Base-by-base conservation (phyloP, 2,888 invertebrate genomes). In the Adela reaumurella region DNA sequence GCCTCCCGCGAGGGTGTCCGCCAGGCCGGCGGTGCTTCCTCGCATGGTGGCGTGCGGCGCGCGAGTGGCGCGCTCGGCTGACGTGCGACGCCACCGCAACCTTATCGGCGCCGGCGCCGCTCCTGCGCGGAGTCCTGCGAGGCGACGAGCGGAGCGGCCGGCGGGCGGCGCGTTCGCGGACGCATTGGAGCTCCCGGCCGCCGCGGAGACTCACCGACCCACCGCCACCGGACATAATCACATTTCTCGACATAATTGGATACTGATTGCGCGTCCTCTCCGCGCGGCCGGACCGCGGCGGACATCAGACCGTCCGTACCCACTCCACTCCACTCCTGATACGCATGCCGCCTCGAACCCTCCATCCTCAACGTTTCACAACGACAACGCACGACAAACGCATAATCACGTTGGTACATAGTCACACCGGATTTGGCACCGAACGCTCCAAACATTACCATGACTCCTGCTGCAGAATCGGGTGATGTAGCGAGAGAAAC, bases 1-100 rank as follows among this genome's bases (percentile, higher is more conserved):
- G 53, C 76, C 78, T 59, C 81, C 78, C 64, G 81, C 81, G 58
- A 84, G 76, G 60, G 82, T 81, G 61, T 83, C 84, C 55, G 84
- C 81, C 59, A 87, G 77, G 50, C 86, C 86, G 60, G 84, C 85
- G 56, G 81, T 84, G 70, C 86, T 85, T 61, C 85, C 85, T 62
- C 87, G 83, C 84, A 88, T 84, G 69, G 66, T 69, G 68, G 17
- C 47, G 45, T 28, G 65, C 55, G 56, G 59, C 54, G 58, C 61
- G 66, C 69, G 64, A 68, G 68, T 62, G 62, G 43, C 55, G 59
- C 63, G 62, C 46, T 59, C 61, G 59, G 59, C 58, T 59, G 60
- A 58, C 60, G 28, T 48, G 17, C 45, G 17, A 4, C 63, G 58
- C 58, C 59, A 56, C 60, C 57, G 59, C 63, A 14, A n/a, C 44